phyloP scores from a whole-genome alignment of 37 sponge, comb jelly and placozoan species.

The Tethya wilhelma region DNA sequence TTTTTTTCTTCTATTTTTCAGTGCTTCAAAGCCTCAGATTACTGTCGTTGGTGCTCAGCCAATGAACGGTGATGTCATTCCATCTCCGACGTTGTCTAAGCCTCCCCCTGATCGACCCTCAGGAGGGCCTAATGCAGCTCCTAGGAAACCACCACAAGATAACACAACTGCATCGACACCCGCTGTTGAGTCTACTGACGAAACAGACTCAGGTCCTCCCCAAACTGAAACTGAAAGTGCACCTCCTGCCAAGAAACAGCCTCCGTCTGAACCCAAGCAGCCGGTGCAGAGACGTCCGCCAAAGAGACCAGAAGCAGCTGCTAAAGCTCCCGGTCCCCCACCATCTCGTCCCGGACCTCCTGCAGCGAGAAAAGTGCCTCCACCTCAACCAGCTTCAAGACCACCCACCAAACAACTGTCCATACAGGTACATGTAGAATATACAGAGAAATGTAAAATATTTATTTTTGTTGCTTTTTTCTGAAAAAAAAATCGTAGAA shows the following conservation, averaged over 20 bases:
- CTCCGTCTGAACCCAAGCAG: neutral
- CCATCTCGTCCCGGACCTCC: neutral
- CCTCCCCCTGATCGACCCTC: neutral
- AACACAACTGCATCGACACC: neutral
- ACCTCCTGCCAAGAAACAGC: neutral
- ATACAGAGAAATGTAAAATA: no score
- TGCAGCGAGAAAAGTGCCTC: neutral
- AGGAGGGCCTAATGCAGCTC: neutral
- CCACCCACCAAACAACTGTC: no score
- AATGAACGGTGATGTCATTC: slow-evolving; percentile 11
- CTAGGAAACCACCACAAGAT: neutral
- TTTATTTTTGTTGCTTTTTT: no score
- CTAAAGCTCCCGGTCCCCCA: neutral
- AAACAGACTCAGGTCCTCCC: slow-evolving; percentile 3
- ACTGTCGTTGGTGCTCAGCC: slow-evolving; percentile 19
- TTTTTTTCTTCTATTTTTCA: neutral
- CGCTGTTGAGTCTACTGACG: neutral
- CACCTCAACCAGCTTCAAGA: neutral
- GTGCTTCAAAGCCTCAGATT: slow-evolving; percentile 22
- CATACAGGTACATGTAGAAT: no score
- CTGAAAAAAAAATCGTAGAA: no score
- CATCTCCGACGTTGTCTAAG: neutral
- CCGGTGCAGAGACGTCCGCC: neutral
- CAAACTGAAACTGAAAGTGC: neutral
- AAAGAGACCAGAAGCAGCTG: no score